Conservation (phyloP, 2,888 invertebrate species). For the Siphonodentalium dalli region DNA sequence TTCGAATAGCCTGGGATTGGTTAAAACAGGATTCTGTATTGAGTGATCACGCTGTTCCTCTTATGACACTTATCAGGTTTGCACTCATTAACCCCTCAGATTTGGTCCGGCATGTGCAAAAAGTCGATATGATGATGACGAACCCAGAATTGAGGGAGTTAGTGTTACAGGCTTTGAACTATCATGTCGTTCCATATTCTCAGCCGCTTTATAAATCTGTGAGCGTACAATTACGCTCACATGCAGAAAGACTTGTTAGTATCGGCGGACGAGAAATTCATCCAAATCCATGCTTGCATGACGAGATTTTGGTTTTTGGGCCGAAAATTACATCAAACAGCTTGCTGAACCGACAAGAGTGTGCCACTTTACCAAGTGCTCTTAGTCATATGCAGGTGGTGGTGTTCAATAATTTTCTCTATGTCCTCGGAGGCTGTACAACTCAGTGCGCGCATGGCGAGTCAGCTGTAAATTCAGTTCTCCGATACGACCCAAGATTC, state of each 20-base stretch:
- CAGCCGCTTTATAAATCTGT: conserved; percentile 56
- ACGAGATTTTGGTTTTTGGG: conserved; percentile 62
- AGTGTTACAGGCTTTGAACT: conserved; percentile 63
- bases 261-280: conserved; percentile 65
- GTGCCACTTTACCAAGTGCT: conserved; percentile 62
- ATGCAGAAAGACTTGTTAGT: conserved; percentile 57
- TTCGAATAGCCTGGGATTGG: conserved; percentile 65
- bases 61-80: conserved; percentile 62
- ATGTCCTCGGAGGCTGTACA: conserved; percentile 63
- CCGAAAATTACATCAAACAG: conserved; percentile 61
- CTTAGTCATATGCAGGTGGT: conserved; percentile 65
- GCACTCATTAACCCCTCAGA: conserved; percentile 62
- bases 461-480: conserved; percentile 63
- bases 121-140: conserved; percentile 61
- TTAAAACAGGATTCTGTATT: conserved; percentile 52
- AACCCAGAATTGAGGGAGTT: conserved; percentile 60
- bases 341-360: conserved; percentile 57
- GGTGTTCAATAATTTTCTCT: conserved; percentile 63
- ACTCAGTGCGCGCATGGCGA: conserved; percentile 66
- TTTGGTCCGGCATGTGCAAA: conserved; percentile 62
- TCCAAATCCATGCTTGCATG: conserved; percentile 63
- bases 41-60: conserved; percentile 51
- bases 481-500: conserved; percentile 63
- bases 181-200: conserved; percentile 64
- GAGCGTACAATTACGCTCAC: conserved; percentile 57